Conservation (phyloP, 2,113 vertebrate species). For the Piprites chloris region DNA sequence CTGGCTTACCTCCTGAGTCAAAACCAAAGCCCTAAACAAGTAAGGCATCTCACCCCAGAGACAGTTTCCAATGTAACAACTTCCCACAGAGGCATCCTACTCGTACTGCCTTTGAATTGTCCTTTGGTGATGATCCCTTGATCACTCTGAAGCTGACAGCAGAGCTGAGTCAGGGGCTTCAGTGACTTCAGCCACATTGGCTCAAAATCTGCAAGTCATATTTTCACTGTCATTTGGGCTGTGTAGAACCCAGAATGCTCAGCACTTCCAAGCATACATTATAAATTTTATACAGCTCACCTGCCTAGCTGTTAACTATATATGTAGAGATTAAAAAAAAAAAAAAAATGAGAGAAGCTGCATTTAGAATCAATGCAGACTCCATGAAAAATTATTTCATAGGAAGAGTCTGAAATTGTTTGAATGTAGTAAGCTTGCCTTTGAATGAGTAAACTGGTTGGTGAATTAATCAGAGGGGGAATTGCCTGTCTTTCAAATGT, state of each 20-base stretch:
- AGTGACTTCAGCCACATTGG: neutral
- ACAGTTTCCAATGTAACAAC: neutral
- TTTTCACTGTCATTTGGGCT: neutral
- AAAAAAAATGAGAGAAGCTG: neutral
- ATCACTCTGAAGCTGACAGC: fast-evolving
- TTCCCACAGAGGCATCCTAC: neutral
- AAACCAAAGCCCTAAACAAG: neutral
- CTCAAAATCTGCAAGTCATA: neutral
- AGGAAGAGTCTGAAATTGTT: neutral
- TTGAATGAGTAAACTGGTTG: neutral
- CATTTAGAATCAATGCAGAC: neutral
- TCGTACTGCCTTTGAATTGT: neutral
- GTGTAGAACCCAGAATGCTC: neutral
- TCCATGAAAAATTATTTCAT: neutral
- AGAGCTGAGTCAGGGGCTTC: neutral
- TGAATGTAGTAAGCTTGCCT: neutral
- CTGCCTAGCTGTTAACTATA: neutral
- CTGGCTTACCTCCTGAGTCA: neutral
- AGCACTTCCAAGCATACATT: neutral
- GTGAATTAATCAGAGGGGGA: neutral
- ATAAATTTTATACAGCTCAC: neutral
- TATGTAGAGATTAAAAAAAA: neutral
- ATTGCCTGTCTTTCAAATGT: neutral
- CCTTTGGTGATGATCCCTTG: neutral
- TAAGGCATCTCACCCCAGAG: neutral